Base-by-base conservation (phyloP, 2,888 invertebrate genomes). In the Elegia similella region DNA sequence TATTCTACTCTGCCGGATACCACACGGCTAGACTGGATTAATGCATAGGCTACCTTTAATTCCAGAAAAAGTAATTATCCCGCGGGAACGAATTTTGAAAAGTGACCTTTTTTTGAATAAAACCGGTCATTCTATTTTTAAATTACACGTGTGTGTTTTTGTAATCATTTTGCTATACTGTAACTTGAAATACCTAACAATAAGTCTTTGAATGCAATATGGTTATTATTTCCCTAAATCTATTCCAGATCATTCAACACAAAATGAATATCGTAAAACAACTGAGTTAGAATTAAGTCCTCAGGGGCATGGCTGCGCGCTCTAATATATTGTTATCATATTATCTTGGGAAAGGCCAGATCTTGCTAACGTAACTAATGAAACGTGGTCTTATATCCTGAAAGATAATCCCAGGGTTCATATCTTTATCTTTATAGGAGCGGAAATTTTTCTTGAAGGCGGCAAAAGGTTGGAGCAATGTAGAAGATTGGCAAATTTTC, bases 261-360 rank as follows among this genome's bases (percentile, higher is more conserved):
- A 38, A 38, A 38, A 34, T 0, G 38, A n/a, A 23, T 8, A 38
- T 38, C 38, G n/a, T 38, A 2, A n/a, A 38, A 1, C 38, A 38
- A 38, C 38, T n/a, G 38, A 38, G n/a, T 38, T 38, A 38, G 38
- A 38, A 58, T 63, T 61, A 59, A 66, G 69, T 71, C 71, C 59
- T 60, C 17, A 61, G 68, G 68, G 74, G 69, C 69, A 75, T 71
- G 63, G 67, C 62, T 61, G 64, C 69, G 66, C 68, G 60, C 57
- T 67, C 67, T 76, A 78, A 79, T 78, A 72, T 78, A 80, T 81
- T 80, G 78, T 79, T 80, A 78, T 81, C 73, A 74, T 76, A 76
- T 74, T 75, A 78, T 70, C 69, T 62, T 60, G 68, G 62, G 68
- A 52, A 60, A 64, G 60, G 67, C 67, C 59, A 64, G 65, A 70